Evolutionary conservation across 2,888 invertebrate genomes (phyloP), one percentile per base, ranked within the genome.

Genomic region (Tholera decimalis): DNA sequence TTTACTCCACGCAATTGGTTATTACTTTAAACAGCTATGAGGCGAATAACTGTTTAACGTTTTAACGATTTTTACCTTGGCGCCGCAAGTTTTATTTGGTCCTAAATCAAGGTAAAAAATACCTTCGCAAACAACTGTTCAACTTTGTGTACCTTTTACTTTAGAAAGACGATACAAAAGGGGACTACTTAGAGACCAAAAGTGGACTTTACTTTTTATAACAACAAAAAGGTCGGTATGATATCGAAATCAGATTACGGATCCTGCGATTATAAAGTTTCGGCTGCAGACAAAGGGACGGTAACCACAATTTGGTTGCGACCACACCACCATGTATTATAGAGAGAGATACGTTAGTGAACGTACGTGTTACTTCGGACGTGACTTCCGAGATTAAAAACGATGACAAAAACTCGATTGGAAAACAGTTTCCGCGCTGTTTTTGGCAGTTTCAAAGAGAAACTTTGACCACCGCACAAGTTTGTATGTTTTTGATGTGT

Each of bases 221-320:
- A 82, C 85, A 86, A 87, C 92, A 93, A 93, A 94, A 92, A 92
- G 91, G 88, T 84, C 82, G 84, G 89, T 86, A 88, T 88, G 89
- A 89, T 91, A 93, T 92, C 90, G 92, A 91, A 93, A 92, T 91
- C 90, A 89, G 93, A 93, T 93, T 92, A 93, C 83, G 85, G 86
- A 85, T 88, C 89, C 89, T 87, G 90, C 88, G 90, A 92, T 93
- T 91, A 91, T 84, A 86, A 93, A 94, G 91, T 93, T 94, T 89
- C 84, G 87, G 88, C 82, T 68, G 80, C 72, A 81, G 74, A 84
- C 86, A 88, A 89, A 90, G 88, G 83, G 86, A 81, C 71, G 80
- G 84, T 75, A 80, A 88, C 88, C 89, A 83, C 89, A 88, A 85
- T 67, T 80, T 81, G 75, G 81, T 77, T 68, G 83, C 73, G 80